A percentile compares a stretch with the other conserved stretches of the same genome.
These are phyloP conservation scores for Moxostoma hubbsi DNA, from an alignment of 2,797 vertebrate species.

Conservation along the genomic window DNA sequence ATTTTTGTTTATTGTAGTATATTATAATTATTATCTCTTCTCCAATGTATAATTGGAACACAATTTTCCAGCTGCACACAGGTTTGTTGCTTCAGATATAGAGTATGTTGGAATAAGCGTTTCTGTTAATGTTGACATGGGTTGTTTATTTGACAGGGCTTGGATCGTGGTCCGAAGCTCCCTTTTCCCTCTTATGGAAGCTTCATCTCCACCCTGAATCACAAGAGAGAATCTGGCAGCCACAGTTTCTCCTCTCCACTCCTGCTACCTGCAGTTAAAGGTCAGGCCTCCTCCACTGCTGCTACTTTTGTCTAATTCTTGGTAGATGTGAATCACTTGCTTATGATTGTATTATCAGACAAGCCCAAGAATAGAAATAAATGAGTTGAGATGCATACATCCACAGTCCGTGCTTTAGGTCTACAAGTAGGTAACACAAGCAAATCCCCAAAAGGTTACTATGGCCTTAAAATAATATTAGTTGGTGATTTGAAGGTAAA, in stretches of 20 bases:
- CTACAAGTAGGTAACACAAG: not conserved
- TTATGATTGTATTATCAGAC: not conserved
- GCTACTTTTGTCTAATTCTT: not conserved
- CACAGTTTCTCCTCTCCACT: slow-evolving; percentile 69
- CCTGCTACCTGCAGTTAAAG: slow-evolving; percentile 57
- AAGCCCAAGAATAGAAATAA: not conserved
- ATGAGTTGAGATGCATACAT: not conserved
- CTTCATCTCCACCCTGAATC: slow-evolving; percentile 81
- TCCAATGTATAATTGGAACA: too few species aligned
- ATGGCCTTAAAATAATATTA: slow-evolving; percentile 5
- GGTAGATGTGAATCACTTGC: not conserved
- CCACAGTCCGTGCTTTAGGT: not conserved
- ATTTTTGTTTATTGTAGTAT: too few species aligned
- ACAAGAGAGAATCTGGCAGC: slow-evolving; percentile 83
- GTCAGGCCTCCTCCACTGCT: slow-evolving; percentile 30
- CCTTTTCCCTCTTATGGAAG: slow-evolving; percentile 80
- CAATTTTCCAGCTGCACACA: not conserved
- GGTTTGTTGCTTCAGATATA: not conserved
- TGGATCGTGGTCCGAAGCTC: slow-evolving; percentile 82
- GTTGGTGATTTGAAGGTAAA: slow-evolving; percentile 6
- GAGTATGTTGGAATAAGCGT: not conserved
- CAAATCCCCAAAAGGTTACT: slow-evolving; percentile 9
- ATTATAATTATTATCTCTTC: too few species aligned
- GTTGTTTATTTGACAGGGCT: slow-evolving; percentile 69
- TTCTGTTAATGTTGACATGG: not conserved